Evolutionary conservation across 1,140 invertebrate species (phyloP), one percentile per base, ranked within the genome.

Genomic region (Drosophila sucinea): DNA sequence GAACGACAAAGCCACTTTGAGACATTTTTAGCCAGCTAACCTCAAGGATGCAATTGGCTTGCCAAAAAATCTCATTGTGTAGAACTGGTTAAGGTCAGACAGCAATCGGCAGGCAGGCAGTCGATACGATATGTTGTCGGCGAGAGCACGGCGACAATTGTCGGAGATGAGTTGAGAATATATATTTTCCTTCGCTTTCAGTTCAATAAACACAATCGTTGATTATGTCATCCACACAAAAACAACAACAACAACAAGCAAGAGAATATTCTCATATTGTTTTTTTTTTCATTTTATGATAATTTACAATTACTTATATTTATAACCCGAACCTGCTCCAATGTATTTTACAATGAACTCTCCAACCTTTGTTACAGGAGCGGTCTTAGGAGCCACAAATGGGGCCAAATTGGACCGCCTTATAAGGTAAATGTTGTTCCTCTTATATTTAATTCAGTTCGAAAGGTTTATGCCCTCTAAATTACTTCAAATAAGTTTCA

Each of bases 41-140:
- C 44, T 33, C 84, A 87, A 87, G 84, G 84, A 89, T 87, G 67
- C 60, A 73, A 41, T 55, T 54, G 65, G 69, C 60, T 71, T 84
- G 84, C 84, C 84, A 87, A 87, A 70, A 60, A 51, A 51, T 51
- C 17, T 17, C 44, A 51, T 27, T 51, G 77, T 54, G 66, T 57
- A 69, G 54, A 74, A 33, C 69, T 72, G 77, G 60, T 74, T 87
- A 84, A 87, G 84, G 84, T 84, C 80, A 89, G 60, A 68, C 35
- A 6, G 67, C 29, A 4, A 7, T 7, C 3, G n/a, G 41, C 41
- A 41, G 40, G 40, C 40, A 44, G 41, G 44, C 44, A 47, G 44
- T 47, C 6, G 44, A 47, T 25, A 47, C 17, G 5, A 25, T 44
- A 1, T 41, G 40, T 35, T 35, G 33, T 35, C 33, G 33, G 33